Percentiles rank a stretch among this genome's conserved stretches.
phyloP scores from a whole-genome alignment of 2,113 vertebrate species.

The Alces alces region DNA sequence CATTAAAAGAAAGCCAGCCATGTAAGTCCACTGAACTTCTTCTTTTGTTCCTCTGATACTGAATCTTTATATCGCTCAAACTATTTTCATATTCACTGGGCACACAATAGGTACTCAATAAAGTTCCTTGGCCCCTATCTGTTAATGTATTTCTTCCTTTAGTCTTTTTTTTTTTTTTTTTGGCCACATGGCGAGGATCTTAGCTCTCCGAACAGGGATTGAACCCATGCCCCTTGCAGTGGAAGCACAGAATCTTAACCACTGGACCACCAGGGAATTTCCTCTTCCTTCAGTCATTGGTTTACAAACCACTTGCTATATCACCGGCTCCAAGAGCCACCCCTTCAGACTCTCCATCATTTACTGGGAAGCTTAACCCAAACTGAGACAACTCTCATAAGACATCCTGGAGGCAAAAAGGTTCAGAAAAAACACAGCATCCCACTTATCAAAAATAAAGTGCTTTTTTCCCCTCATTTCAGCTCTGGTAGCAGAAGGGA shows the following conservation, averaged over 20 bases:
- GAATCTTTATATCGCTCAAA: constrained; percentile 16
- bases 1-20: neutral
- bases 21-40: neutral
- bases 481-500: constrained; percentile 22
- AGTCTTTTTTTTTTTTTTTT: neutral
- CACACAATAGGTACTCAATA: neutral
- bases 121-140: neutral
- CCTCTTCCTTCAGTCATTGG: constrained; percentile 17
- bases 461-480: constrained; percentile 51
- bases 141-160: neutral
- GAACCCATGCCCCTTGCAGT: neutral
- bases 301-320: constrained; percentile 27
- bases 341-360: constrained; percentile 3
- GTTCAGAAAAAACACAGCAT: constrained; percentile 13
- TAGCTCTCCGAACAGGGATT: neutral
- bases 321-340: neutral
- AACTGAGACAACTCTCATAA: neutral
- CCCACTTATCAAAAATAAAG: constrained; percentile 40
- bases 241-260: neutral
- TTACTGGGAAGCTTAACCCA: constrained; percentile 4
- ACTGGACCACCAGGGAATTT: neutral
- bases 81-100: neutral
- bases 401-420: constrained; percentile 33
- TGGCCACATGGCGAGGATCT: neutral
- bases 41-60: neutral